Conservation (phyloP, 2,113 vertebrate species). For the Apaloderma vittatum region DNA sequence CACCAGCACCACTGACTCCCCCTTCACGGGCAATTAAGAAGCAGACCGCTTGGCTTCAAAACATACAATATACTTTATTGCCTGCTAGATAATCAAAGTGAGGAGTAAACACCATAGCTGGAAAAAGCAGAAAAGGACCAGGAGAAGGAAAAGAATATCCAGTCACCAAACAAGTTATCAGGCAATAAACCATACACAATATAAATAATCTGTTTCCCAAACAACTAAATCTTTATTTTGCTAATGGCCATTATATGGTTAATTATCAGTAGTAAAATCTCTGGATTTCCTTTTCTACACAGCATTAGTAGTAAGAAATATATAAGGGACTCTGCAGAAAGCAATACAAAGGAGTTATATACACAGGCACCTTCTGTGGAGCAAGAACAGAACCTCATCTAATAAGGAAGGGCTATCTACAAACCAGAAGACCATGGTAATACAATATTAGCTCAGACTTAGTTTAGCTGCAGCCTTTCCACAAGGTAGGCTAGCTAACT, state of each 20-base stretch:
- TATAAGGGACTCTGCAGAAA: constrained; percentile 71
- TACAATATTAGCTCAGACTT: constrained; percentile 74
- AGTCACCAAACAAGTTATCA: constrained; percentile 79
- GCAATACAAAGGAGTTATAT: constrained; percentile 65
- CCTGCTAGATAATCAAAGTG: constrained; percentile 76
- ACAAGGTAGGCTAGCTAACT: constrained; percentile 56
- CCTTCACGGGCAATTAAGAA: not conserved
- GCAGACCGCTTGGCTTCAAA: constrained; percentile 65
- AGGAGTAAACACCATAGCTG: constrained; percentile 77
- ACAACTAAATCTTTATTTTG: constrained; percentile 76
- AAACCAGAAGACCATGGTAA: constrained; percentile 67
- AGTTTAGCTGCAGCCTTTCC: constrained; percentile 60
- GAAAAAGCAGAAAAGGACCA: constrained; percentile 76
- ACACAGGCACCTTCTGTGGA: constrained; percentile 59
- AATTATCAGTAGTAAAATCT: constrained; percentile 79
- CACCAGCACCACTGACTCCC: not conserved
- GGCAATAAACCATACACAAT: constrained; percentile 80
- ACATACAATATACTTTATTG: constrained; percentile 81
- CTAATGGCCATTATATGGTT: constrained; percentile 70
- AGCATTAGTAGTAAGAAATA: constrained; percentile 73
- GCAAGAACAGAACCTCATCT: constrained; percentile 59
- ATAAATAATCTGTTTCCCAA: constrained; percentile 79
- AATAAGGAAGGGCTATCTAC: constrained; percentile 72
- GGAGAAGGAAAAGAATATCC: constrained; percentile 76
- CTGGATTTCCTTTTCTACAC: constrained; percentile 74